Evolutionary conservation across 2,888 invertebrate genomes (phyloP), one percentile per base, ranked within the genome.

Genomic region (Agapetus fuscipes): DNA sequence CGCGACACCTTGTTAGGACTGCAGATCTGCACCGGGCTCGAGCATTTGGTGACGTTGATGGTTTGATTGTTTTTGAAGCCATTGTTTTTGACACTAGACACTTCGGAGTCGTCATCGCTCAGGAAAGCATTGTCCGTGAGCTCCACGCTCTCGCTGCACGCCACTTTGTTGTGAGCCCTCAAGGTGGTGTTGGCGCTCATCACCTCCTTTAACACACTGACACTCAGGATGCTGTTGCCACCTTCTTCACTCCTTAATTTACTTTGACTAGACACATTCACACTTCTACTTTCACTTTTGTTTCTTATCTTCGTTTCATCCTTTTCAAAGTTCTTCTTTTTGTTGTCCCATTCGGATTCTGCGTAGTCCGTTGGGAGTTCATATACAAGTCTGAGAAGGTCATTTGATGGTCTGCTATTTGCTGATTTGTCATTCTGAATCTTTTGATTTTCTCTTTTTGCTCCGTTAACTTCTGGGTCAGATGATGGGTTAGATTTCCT

Each of bases 341-440:
- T 65, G 49, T 62, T 64, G 33, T 61, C 61, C 38, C 57, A 51
- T 37, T 59, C 58, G 17, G 56, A 54, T 34, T 53, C 57, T 12
- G 52, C 54, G 42, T 62, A 56, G 29, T 68, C 68, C 41, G 62
- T 64, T 25, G 69, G 70, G 45, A 69, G 50, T 51, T 70, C 70
- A 47, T 70, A 69, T 25, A 69, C 68, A 46, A 69, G 53, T 48
- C 65, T 60, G 65, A 70, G 67, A 3, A 69, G 56, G 48, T 68
- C 67, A 5, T 62, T 56, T 6, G 66, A 24, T 24, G 3, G 14
- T 16, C 30, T 7, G 7, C 3, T 27, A 3, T 11, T n/a, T 17
- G n/a, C 32, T 30, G 16, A 4, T 20, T 29, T 27, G 3, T 17
- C 36, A 3, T 16, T 6, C 13, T 31, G 24, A 10, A 29, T 13